A percentile compares a stretch with the other conserved stretches of the same genome.
phyloP scores from a whole-genome alignment of 1,140 invertebrate species.

The Lepidotrigona ventralis region DNA sequence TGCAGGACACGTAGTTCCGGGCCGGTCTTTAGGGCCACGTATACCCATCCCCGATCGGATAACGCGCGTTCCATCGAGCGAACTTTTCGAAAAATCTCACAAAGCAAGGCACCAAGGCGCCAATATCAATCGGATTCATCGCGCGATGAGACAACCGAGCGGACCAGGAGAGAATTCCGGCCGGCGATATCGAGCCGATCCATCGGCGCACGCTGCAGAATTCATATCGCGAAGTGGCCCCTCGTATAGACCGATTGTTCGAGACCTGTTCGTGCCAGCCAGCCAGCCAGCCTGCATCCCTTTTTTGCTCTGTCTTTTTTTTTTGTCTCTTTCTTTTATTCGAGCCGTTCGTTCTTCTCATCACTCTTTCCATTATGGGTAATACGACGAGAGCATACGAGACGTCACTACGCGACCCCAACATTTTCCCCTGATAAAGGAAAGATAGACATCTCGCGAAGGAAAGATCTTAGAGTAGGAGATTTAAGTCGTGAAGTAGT shows the following conservation, averaged over 20 bases:
- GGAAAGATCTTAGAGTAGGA: too few species aligned
- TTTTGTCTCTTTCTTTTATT: not conserved
- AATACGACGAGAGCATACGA: not conserved
- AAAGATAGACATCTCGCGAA: too few species aligned
- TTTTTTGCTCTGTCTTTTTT: not conserved
- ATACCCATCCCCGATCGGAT: slow-evolving; percentile 29
- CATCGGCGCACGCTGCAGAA: slow-evolving; percentile 66
- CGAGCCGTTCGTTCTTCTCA: too few species aligned
- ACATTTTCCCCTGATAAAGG: not conserved
- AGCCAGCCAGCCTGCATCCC: not conserved
- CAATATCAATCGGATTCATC: slow-evolving; percentile 66
- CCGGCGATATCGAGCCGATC: slow-evolving; percentile 54
- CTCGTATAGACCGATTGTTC: slow-evolving; percentile 42
- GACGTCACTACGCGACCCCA: not conserved
- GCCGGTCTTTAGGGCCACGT: slow-evolving; percentile 20
- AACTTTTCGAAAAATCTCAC: slow-evolving; percentile 42
- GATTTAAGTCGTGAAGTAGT: too few species aligned
- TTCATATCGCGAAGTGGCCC: slow-evolving; percentile 63
- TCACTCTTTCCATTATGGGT: not conserved
- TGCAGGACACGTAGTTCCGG: slow-evolving; percentile 36
- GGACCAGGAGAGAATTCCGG: slow-evolving; percentile 25
- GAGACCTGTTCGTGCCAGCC: slow-evolving; percentile 16
- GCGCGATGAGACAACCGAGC: slow-evolving; percentile 52
- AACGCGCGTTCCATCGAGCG: not conserved
- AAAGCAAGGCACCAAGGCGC: slow-evolving; percentile 28